Evolutionary conservation across 2,888 invertebrate genomes (phyloP).

Genomic region (Drosophila demipolita): DNA sequence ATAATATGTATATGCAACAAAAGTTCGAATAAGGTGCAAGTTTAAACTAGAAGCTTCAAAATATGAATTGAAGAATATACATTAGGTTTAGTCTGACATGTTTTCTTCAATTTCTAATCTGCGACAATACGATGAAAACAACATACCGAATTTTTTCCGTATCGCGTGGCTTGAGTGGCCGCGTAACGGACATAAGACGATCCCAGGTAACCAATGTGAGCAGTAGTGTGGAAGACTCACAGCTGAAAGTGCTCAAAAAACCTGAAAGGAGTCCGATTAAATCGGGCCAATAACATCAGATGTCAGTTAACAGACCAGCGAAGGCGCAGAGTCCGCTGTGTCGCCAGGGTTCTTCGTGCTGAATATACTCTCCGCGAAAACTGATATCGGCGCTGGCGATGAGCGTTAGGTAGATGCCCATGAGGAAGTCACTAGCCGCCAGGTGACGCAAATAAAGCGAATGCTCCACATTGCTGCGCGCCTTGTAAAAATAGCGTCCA

Average conservation of each 20-base stretch:
- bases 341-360: conserved; percentile 87
- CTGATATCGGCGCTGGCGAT: conserved; percentile 87
- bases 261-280: conserved; percentile 81
- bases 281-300: background rate
- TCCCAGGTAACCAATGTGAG: conserved; percentile 88
- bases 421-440: conserved; percentile 87
- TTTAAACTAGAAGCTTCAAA: background rate
- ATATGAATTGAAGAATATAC: background rate
- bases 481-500: conserved; percentile 86
- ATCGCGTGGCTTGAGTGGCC: conserved; percentile 85
- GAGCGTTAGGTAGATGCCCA: conserved; percentile 88
- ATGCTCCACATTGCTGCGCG: conserved; percentile 87
- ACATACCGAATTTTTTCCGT: conserved; percentile 77
- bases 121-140: background rate
- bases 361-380: conserved; percentile 86
- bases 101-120: background rate
- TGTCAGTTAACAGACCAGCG: conserved; percentile 84
- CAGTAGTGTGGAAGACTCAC: conserved; percentile 87
- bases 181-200: conserved; percentile 87
- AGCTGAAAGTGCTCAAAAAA: conserved; percentile 87
- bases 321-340: conserved; percentile 86
- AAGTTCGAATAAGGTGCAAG: background rate
- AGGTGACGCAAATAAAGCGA: conserved; percentile 88
- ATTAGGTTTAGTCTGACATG: background rate
- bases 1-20: background rate